Base-by-base conservation (phyloP, 1,140 invertebrate species). In the Oryzaephilus surinamensis region DNA sequence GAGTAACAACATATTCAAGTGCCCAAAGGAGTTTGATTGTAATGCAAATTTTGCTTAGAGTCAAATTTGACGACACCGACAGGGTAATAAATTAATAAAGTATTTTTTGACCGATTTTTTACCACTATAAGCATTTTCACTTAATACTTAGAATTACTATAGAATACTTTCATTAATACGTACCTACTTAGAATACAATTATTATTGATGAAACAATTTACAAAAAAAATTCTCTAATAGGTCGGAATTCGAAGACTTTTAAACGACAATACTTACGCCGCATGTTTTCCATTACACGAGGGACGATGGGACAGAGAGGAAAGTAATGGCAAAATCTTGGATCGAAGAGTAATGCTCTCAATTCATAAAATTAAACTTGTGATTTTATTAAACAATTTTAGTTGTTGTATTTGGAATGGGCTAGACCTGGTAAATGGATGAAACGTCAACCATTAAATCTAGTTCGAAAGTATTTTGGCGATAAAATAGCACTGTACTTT, bases 401-500 rank as follows among this genome's bases (percentile, higher is more conserved):
- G 72, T 61, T 89, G 0, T 61, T 95, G 10, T 92, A 89, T 57
- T 64, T 87, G 16, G 83, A 94, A 61, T 97, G 92, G 92, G 91
- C 88, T 0, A 72, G 81, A 46, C 82, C 88, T 14, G 71, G 70
- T 1, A 84, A 83, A 57, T 89, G 86, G 77, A 88, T 81, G 58
- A 94, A 93, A 60, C 79, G 82, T 35, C 93, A 97, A 57, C 93
- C 93, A 0, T 63, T 96, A 0, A 87, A 88, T 71, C 63, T 96
- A 12, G 76, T 96, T 11, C 66, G 81, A 42, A 73, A 83, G 48
- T 97, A 97, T 61, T 97, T 97, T 60, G 94, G 94, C 0, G 93
- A 96, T 51, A 97, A 96, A 63, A 92, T 97, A 8, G 92, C 79
- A 0, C 70, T 99, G 0, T 99, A 98, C 57, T 98, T 97, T 64